These are phyloP conservation scores for Prosapia bicincta DNA, from an alignment of 2,888 invertebrate species.

Conservation along the genomic window DNA sequence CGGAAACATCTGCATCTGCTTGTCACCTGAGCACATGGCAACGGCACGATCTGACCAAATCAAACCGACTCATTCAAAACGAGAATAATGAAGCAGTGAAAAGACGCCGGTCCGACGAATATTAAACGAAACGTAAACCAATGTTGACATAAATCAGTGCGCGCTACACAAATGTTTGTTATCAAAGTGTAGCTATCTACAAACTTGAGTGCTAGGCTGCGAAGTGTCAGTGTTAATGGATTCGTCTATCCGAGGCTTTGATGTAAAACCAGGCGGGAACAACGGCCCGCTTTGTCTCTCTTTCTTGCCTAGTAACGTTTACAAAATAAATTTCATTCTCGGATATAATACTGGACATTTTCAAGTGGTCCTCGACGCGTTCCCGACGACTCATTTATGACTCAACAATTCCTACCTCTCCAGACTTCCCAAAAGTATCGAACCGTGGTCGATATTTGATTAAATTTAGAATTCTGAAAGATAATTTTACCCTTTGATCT, in stretches of 20 bases:
- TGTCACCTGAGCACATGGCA: too few relatives aligned
- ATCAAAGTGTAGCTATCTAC: background rate
- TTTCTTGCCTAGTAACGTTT: slow-evolving; percentile 6
- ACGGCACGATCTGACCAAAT: background rate
- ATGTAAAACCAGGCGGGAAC: slow-evolving; percentile 1
- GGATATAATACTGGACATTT: background rate
- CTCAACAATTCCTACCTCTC: too few relatives aligned
- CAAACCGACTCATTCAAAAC: background rate
- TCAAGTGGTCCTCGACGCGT: slow-evolving; percentile 18
- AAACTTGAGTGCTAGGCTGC: background rate
- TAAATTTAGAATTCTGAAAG: too few relatives aligned
- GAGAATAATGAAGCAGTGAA: background rate
- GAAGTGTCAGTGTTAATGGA: slow-evolving; percentile 9
- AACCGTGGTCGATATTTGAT: too few relatives aligned
- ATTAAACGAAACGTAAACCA: background rate
- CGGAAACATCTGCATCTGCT: too few relatives aligned
- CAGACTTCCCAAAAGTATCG: too few relatives aligned
- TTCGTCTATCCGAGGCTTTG: background rate
- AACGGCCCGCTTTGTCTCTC: background rate
- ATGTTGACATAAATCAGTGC: background rate
- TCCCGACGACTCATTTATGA: too few relatives aligned
- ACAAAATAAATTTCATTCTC: slow-evolving; percentile 11
- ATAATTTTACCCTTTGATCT: too few relatives aligned
- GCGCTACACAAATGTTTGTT: background rate
- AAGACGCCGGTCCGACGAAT: background rate